Percentiles rank a stretch among this genome's conserved stretches.
Conservation (phyloP, 2,888 invertebrate species). For the Cerastis leucographa region DNA sequence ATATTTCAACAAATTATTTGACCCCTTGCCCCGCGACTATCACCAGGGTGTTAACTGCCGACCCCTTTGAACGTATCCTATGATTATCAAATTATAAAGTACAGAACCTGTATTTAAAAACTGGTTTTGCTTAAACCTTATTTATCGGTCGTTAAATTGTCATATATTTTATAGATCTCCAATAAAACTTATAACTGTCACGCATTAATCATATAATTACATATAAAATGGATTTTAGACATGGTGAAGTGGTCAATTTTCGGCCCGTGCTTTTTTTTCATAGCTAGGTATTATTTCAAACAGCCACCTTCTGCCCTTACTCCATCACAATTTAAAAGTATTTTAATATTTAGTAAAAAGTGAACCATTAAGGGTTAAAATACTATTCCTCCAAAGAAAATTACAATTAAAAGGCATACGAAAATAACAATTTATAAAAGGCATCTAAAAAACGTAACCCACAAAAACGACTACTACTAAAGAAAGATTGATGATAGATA, state of each 20-base stretch:
- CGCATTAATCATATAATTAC: conserved; percentile 29
- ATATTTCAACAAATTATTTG: conserved; percentile 23
- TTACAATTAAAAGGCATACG: too few relatives aligned
- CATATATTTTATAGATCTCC: conserved; percentile 32
- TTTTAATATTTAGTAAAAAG: neutral
- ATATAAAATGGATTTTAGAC: conserved; percentile 2
- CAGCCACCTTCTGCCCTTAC: neutral
- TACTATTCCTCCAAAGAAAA: neutral
- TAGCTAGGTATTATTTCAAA: neutral
- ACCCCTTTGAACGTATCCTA: conserved; percentile 12
- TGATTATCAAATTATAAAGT: conserved; percentile 21
- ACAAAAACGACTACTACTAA: too few relatives aligned
- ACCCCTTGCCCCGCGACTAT: conserved; percentile 15
- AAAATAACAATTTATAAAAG: neutral
- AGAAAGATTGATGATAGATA: too few relatives aligned
- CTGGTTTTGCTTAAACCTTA: conserved; percentile 27
- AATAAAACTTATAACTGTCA: conserved; percentile 35
- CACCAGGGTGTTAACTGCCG: conserved; percentile 19
- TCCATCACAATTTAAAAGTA: neutral
- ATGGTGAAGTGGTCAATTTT: conserved; percentile 14
- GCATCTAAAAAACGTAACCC: neutral
- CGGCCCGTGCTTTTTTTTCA: neutral
- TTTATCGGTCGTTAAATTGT: conserved; percentile 52
- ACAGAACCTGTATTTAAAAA: conserved; percentile 28
- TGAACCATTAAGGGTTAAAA: neutral